These are phyloP conservation scores for Resseliella maxima DNA, from an alignment of 2,888 invertebrate genomes.

Conservation along the genomic window DNA sequence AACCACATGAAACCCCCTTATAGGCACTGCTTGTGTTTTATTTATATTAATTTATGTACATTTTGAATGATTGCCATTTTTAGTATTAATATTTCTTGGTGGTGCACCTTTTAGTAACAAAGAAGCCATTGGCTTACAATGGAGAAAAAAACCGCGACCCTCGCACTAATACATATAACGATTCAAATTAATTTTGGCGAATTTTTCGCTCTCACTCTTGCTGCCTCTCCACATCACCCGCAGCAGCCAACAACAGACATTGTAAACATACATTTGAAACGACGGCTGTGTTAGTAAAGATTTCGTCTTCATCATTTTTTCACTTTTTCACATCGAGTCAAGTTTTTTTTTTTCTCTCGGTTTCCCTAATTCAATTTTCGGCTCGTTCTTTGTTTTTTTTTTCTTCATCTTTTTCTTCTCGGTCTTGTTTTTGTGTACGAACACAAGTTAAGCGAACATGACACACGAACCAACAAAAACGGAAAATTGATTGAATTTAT, in stretches of 20 bases:
- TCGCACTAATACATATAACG: slow-evolving; percentile 46
- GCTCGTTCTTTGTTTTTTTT: not conserved
- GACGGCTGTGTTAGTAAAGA: not conserved
- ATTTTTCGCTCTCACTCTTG: not conserved
- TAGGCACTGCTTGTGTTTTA: not conserved
- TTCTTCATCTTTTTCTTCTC: too few relatives aligned
- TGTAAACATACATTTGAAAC: not conserved
- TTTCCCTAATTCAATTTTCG: slow-evolving; percentile 51
- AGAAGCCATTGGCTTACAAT: not conserved
- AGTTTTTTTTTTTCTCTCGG: slow-evolving; percentile 1
- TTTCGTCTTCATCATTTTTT: not conserved
- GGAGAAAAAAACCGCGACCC: not conserved
- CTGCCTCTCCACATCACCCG: not conserved
- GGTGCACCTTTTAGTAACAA: not conserved
- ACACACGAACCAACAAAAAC: slow-evolving; percentile 42
- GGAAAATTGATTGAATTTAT: slow-evolving; percentile 55
- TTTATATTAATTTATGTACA: slow-evolving; percentile 50
- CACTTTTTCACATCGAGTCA: not conserved
- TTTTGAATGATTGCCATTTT: slow-evolving; percentile 55
- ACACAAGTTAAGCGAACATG: slow-evolving; percentile 8
- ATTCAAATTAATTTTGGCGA: slow-evolving; percentile 30
- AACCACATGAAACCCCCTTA: not conserved
- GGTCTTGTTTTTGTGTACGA: not conserved
- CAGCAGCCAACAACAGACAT: not conserved
- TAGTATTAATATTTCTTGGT: not conserved